Evolutionary conservation across 64 coral and sea anemone genomes (phyloP), one percentile per base, ranked within the genome.

Genomic region (Pocillopora verrucosa): DNA sequence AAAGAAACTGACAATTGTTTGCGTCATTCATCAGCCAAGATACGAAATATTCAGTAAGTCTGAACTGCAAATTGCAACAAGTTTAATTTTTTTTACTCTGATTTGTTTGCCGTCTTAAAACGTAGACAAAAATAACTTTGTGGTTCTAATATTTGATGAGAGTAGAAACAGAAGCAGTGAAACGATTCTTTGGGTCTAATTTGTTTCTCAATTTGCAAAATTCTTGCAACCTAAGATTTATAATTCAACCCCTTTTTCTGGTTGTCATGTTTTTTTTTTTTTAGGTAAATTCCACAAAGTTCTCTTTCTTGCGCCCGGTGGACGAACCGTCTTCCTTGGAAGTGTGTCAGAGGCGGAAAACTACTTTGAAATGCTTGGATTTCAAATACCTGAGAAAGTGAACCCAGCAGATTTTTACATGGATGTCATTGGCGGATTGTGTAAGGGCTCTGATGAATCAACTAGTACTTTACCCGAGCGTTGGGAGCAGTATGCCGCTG

Each of bases 361-460:
- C 5, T 96, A 96, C n/a, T 96, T 96, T 69, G 12, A 34, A 4
- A 69, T 72, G 0, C 82, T 89, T n/a, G 91, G 84, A 7, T 88
- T 96, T 24, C 9, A 74, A 4, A 92, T 58, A 34, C 94, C 94
- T 11, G 78, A 34, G 22, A 90, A 96, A 62, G 90, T 96, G 22
- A 96, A 96, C 77, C 94, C 94, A 13, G 94, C 94, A 76, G 94
- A 96, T 56, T 96, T 96, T 26, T 96, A 93, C 80, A 96, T 96
- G 94, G 94, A 96, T 30, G 88, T 96, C 0, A 96, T 96, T 35
- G 91, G 94, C n/a, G 94, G 94, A 64, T 15, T 93, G 15, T 74
- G 87, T 26, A 82, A 93, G 14, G 90, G 22, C n/a, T 24, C 7
- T 73, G 61, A 56, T 58, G 85, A 24, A 72, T 76, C 1, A 17